Conservation (phyloP, 2,888 invertebrate species). For the Synergus japonicus region DNA sequence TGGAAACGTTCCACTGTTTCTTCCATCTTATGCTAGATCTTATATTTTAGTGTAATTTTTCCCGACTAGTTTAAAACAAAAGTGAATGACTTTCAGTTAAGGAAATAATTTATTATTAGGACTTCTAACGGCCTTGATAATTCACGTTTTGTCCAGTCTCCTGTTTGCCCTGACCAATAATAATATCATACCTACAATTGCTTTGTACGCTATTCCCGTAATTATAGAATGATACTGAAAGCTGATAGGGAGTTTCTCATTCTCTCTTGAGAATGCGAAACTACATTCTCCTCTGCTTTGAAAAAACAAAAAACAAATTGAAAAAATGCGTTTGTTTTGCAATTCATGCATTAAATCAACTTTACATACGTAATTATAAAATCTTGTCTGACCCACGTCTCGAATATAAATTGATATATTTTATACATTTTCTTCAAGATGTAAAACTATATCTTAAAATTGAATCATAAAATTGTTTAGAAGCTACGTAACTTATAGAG, state of each 20-base stretch:
- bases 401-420: constrained; percentile 19
- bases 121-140: constrained; percentile 8
- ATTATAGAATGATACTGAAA: constrained; percentile 33
- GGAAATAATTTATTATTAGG: neutral
- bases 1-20: no score
- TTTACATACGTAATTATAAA: neutral
- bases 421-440: neutral
- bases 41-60: neutral
- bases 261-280: neutral
- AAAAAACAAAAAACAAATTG: neutral
- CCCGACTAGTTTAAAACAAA: neutral
- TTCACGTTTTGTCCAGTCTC: constrained; percentile 8
- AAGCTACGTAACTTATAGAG: neutral
- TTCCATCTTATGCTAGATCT: neutral
- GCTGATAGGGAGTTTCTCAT: constrained; percentile 19
- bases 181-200: neutral
- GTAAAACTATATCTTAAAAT: constrained; percentile 4
- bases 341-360: neutral
- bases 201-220: constrained; percentile 2
- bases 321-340: constrained; percentile 14
- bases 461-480: constrained; percentile 1
- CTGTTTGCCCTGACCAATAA: constrained; percentile 22
- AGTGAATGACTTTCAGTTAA: neutral
- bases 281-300: neutral
- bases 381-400: neutral